Base-by-base conservation (phyloP, 2,888 invertebrate species). In the Tinea semifulvella region DNA sequence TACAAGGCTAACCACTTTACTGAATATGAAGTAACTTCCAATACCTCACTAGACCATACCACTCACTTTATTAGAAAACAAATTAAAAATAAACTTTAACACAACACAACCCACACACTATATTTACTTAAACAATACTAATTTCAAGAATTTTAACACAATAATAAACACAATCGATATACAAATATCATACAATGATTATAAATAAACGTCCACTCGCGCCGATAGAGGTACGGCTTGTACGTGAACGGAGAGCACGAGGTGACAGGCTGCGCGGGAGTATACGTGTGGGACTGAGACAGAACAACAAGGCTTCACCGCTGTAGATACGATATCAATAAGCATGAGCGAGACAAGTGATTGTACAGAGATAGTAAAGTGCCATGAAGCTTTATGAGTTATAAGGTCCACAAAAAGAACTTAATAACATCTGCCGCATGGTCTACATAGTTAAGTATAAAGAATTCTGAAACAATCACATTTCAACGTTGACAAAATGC, bases 1-100 rank as follows among this genome's bases (percentile, higher is more conserved):
- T 53, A 59, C 77, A 77, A 77, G 77, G 79, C 63, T 63, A 73
- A 63, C 63, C 61, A 66, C 66, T 62, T 60, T 62, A 52, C 53
- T n/a, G 16, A 22, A 28, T 22, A 42, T 56, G 60, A 61, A 63
- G 62, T 64, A 63, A 70, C 63, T 66, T 69, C 66, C 57, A 56
- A 60, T 56, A 57, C 57, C 54, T 20, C 42, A 27, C 42, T 55
- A 58, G 55, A 60, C 54, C 53, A 58, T 58, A 66, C 66, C 67
- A 57, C 61, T 74, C 76, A 74, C 75, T 73, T 65, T 36, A 18
- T 10, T 36, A 36, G 16, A 36, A 18, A 11, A 18, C 36, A 36
- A 3, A n/a, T n/a, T n/a, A n/a, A n/a, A n/a, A 22, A 22, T 22
- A 7, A 22, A 22, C 25, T 22, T 5, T 7, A 7, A 22, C 5